Conservation (phyloP, 2,888 invertebrate genomes). For the Troilus luridus region DNA sequence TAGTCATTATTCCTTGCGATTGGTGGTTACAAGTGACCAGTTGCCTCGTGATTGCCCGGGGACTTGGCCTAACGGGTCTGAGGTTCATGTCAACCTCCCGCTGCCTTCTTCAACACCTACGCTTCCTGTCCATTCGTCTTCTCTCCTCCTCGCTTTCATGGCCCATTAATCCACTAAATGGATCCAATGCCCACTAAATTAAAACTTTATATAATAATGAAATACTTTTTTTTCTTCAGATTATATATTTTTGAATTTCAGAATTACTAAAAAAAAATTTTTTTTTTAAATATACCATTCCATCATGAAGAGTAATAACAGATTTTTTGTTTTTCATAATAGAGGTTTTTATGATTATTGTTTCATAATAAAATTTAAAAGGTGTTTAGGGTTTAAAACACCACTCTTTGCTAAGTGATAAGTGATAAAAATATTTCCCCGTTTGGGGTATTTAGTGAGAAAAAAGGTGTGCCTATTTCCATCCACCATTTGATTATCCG, state of each 20-base stretch:
- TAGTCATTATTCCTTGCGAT: not conserved
- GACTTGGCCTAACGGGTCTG: slow-evolving; percentile 31
- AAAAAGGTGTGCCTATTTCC: no score
- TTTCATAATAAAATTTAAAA: no score
- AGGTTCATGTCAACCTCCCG: slow-evolving; percentile 10
- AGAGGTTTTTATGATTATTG: no score
- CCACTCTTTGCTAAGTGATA: no score
- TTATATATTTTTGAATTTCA: not conserved
- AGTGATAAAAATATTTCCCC: no score
- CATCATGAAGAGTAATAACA: no score
- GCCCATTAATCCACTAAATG: not conserved
- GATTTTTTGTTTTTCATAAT: no score
- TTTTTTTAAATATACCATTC: no score
- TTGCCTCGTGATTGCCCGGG: not conserved
- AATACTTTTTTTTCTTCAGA: not conserved
- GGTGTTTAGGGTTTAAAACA: no score
- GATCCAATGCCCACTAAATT: not conserved
- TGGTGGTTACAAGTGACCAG: not conserved
- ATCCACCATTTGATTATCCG: no score
- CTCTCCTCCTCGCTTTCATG: not conserved
- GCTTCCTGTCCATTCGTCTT: not conserved
- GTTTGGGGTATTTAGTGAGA: no score
- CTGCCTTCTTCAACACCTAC: slow-evolving; percentile 32
- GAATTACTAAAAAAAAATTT: no score
- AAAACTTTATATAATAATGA: not conserved